Percentiles rank a stretch among this genome's conserved stretches.
Conservation (phyloP, 2,888 invertebrate species). For the Sericinus montela region DNA sequence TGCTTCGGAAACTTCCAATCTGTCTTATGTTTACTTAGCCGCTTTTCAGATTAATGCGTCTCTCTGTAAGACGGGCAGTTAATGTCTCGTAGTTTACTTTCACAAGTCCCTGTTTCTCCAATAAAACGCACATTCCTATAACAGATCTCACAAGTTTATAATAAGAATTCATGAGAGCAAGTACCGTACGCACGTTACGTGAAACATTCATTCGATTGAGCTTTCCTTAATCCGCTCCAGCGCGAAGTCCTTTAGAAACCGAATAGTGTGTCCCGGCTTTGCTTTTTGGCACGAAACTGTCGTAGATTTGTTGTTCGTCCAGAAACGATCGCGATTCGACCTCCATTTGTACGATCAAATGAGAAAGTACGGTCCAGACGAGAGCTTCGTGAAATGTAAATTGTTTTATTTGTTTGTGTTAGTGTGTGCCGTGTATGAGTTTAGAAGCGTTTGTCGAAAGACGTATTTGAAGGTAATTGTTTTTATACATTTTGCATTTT, state of each 20-base stretch:
- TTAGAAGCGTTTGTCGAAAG: neutral
- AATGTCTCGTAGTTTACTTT: too few species aligned
- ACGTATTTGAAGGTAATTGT: neutral
- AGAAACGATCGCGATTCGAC: neutral
- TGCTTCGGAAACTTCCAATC: too few species aligned
- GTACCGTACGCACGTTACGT: neutral
- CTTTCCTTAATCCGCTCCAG: slow-evolving; percentile 9
- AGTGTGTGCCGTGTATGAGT: neutral
- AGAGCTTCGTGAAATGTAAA: slow-evolving; percentile 4
- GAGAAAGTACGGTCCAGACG: slow-evolving; percentile 1
- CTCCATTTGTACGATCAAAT: slow-evolving; percentile 4
- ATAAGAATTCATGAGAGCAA: neutral
- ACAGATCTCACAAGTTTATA: neutral
- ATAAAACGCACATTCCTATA: too few species aligned
- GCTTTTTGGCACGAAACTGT: slow-evolving; percentile 1
- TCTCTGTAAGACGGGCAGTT: too few species aligned
- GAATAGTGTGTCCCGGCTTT: neutral
- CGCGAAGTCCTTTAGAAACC: neutral
- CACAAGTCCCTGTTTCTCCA: too few species aligned
- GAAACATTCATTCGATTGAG: neutral
- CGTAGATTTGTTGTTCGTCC: neutral
- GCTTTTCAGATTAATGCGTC: too few species aligned
- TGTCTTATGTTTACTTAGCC: too few species aligned
- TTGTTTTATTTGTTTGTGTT: slow-evolving; percentile 4
- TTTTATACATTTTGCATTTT: neutral